Evolutionary conservation across 2,888 invertebrate species (phyloP).

Genomic region (Zelleria hepariella): DNA sequence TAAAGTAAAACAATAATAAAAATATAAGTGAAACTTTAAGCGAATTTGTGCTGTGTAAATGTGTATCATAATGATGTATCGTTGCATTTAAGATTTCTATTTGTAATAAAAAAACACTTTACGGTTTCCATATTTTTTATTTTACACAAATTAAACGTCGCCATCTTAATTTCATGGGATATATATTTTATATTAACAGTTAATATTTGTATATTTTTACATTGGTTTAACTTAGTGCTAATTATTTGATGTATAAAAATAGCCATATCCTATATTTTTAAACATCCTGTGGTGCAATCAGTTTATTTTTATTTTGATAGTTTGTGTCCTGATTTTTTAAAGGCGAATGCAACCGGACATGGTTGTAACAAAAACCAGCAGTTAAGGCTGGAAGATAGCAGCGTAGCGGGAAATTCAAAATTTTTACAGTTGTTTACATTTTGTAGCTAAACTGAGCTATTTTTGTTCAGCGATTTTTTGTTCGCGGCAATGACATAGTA

Average conservation of each 20-base stretch:
- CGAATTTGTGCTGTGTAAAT: no score
- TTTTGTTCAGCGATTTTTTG: no score
- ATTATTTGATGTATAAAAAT: conserved; percentile 51
- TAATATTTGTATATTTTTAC: conserved; percentile 45
- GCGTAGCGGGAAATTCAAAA: background rate
- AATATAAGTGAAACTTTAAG: no score
- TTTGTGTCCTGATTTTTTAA: conserved; percentile 19
- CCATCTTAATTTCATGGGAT: conserved; percentile 23
- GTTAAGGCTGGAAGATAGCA: background rate
- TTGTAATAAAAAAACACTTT: background rate
- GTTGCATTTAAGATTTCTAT: background rate
- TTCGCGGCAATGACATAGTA: no score
- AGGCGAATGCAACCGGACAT: background rate
- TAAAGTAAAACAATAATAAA: no score
- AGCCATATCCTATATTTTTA: conserved; percentile 48
- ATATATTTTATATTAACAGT: conserved; percentile 32
- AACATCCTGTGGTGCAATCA: conserved; percentile 28
- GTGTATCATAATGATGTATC: no score
- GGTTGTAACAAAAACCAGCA: background rate
- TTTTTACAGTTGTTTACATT: no score
- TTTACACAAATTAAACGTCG: background rate
- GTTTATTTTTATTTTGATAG: conserved; percentile 25
- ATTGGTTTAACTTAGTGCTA: conserved; percentile 58
- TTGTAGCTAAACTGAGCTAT: no score
- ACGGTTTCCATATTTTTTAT: background rate